Conservation (phyloP, 2,888 invertebrate species). For the Eulithis prunata region DNA sequence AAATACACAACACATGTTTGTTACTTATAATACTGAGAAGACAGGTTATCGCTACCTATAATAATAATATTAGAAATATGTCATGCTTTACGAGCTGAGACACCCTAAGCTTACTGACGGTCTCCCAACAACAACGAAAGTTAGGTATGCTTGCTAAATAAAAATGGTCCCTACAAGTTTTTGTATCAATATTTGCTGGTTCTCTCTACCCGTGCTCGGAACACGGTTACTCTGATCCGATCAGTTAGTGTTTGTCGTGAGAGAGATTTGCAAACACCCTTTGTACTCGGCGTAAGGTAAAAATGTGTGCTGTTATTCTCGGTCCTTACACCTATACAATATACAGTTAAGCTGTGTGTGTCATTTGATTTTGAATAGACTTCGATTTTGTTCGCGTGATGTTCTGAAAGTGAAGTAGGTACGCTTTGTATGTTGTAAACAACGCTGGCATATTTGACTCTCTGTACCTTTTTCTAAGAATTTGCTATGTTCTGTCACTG, state of each 20-base stretch:
- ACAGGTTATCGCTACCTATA: not conserved
- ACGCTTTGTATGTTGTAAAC: too few species aligned
- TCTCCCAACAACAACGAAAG: not conserved
- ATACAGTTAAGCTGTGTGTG: conserved; percentile 35
- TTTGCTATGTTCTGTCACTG: not conserved
- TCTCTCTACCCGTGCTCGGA: conserved; percentile 43
- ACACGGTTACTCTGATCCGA: conserved; percentile 58
- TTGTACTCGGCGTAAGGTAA: conserved; percentile 55
- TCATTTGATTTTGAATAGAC: conserved; percentile 38
- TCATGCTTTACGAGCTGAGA: not conserved
- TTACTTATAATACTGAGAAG: not conserved
- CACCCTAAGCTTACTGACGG: not conserved
- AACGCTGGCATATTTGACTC: too few species aligned
- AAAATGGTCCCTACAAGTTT: conserved; percentile 7
- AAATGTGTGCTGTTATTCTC: conserved; percentile 52
- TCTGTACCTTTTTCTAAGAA: conserved; percentile 1
- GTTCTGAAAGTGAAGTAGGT: not conserved
- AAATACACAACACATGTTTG: not conserved
- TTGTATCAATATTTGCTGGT: conserved; percentile 24
- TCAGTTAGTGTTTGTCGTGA: conserved; percentile 63
- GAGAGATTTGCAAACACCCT: conserved; percentile 68
- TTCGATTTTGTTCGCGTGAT: conserved; percentile 21
- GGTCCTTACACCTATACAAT: conserved; percentile 47
- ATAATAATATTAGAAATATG: not conserved
- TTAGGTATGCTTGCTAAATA: conserved; percentile 3